These are phyloP conservation scores for Halictus rubicundus DNA, from an alignment of 1,140 invertebrate genomes.

Conservation along the genomic window DNA sequence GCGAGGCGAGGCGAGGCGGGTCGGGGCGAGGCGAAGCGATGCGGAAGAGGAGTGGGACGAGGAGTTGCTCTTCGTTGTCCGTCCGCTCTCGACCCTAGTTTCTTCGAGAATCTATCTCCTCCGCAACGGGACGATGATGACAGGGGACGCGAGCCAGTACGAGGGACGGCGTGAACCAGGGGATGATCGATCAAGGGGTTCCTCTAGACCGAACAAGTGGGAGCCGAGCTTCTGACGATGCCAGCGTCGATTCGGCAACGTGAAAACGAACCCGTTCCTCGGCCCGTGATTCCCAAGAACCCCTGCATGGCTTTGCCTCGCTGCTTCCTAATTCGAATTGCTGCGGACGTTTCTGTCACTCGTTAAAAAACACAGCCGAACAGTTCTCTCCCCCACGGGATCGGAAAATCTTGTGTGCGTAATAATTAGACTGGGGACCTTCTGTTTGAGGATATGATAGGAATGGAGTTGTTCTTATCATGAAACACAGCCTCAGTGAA, in stretches of 20 bases:
- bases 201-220: background rate
- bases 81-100: conserved; percentile 1
- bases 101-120: background rate
- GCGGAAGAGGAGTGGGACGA: background rate
- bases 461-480: no score
- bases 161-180: background rate
- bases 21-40: background rate
- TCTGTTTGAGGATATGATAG: no score
- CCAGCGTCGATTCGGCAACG: background rate
- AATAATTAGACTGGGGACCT: no score
- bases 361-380: no score
- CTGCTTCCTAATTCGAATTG: no score
- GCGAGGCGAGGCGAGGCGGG: no score
- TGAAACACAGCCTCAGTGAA: no score
- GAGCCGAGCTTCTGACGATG: background rate
- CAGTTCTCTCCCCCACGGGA: no score
- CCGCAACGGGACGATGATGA: background rate
- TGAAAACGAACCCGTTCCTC: background rate
- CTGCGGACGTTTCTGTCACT: no score
- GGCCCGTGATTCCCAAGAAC: no score
- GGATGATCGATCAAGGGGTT: conserved; percentile 8
- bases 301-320: no score
- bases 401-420: no score
- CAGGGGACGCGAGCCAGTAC: background rate
- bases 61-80: background rate